A percentile compares a stretch with the other conserved stretches of the same genome.
Evolutionary conservation across 92 coral and sea anemone genomes (phyloP).

Genomic region (Actinostola sp.): DNA sequence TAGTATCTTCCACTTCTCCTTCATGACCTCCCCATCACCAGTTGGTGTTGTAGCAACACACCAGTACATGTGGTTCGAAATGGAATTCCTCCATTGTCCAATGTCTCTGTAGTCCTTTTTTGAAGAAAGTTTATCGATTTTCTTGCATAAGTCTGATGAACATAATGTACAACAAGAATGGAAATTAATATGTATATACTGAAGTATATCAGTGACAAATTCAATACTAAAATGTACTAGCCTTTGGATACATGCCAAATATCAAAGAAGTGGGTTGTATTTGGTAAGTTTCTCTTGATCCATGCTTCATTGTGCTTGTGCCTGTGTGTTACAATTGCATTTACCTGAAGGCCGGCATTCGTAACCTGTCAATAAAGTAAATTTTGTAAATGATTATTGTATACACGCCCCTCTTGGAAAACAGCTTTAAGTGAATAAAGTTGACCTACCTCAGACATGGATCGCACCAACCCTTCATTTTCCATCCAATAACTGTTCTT

Average conservation of each 20-base stretch:
- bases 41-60: conserved; percentile 62
- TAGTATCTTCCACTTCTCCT: conserved; percentile 58
- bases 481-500: conserved; percentile 51
- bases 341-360: too few relatives aligned
- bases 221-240: conserved; percentile 7
- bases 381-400: conserved; percentile 16
- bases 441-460: conserved; percentile 9
- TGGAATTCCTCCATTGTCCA: conserved; percentile 45
- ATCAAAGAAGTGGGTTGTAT: too few relatives aligned
- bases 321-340: too few relatives aligned
- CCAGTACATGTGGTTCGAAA: conserved; percentile 52
- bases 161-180: background rate
- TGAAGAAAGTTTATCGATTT: conserved; percentile 36
- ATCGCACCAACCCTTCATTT: conserved; percentile 29
- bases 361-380: too few relatives aligned
- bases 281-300: too few relatives aligned
- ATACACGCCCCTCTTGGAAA: too few relatives aligned
- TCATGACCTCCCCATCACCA: conserved; percentile 46
- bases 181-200: background rate
- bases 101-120: conserved; percentile 42
- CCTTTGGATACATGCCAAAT: too few relatives aligned
- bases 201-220: background rate
- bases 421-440: conserved; percentile 38
- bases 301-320: too few relatives aligned
- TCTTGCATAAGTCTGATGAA: conserved; percentile 31